A percentile compares a stretch with the other conserved stretches of the same genome.
Conservation (phyloP, 2,113 vertebrate species). For the Gallinago media region DNA sequence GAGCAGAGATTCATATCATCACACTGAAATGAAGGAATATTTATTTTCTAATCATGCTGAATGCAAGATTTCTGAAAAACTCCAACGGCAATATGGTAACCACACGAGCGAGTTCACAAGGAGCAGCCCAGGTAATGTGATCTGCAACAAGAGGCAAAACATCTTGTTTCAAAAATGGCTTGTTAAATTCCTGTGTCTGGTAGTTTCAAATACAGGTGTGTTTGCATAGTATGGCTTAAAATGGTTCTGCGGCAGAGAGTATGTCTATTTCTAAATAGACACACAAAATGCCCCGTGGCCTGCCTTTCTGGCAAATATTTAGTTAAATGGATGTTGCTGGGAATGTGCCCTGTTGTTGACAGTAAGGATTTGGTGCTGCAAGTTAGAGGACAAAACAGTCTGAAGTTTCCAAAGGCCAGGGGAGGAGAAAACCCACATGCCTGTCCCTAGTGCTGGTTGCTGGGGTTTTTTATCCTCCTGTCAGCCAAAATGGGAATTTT, state of each 20-base stretch:
- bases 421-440: not conserved
- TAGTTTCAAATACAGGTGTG: not conserved
- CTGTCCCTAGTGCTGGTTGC: not conserved
- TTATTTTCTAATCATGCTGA: not conserved
- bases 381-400: not conserved
- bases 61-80: not conserved
- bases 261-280: not conserved
- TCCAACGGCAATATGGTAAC: not conserved
- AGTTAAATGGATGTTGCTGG: not conserved
- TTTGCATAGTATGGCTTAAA: not conserved
- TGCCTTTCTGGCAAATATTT: too few species aligned
- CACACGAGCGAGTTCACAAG: fast-evolving
- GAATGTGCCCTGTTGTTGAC: not conserved
- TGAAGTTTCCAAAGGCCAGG: not conserved
- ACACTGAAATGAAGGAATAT: not conserved
- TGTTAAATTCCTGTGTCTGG: not conserved
- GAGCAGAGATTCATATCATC: not conserved
- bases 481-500: not conserved
- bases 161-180: not conserved
- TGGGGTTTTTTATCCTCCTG: not conserved
- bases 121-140: not conserved
- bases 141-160: not conserved
- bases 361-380: not conserved
- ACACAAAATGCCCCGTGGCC: fast-evolving
- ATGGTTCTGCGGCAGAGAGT: not conserved